phyloP scores from a whole-genome alignment of 2,113 vertebrate genomes.

The Ctenomys sociabilis region DNA sequence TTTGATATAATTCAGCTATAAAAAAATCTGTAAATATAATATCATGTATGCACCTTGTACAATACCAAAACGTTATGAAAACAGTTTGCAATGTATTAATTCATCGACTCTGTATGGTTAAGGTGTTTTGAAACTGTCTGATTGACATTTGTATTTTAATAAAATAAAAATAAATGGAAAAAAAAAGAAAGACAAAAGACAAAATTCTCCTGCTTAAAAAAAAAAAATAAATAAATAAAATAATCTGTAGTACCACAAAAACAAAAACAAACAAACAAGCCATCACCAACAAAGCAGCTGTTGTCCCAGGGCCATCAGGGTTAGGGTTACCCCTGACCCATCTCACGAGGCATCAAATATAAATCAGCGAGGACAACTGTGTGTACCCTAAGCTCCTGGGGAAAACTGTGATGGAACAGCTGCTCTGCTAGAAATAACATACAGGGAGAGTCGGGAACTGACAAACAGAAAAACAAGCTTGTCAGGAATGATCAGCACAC shows the following conservation, averaged over 20 bases:
- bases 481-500: neutral
- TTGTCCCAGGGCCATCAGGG: rapidly evolving
- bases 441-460: neutral
- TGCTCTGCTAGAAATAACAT: neutral
- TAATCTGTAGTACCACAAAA: neutral
- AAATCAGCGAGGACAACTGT: neutral
- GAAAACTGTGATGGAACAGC: neutral
- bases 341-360: neutral
- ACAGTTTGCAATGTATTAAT: no score
- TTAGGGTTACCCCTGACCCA: neutral
- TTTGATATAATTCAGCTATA: no score
- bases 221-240: no score
- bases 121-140: no score
- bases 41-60: no score
- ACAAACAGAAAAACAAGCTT: neutral
- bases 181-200: no score
- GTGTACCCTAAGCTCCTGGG: neutral
- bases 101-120: no score
- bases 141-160: no score
- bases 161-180: no score
- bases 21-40: no score
- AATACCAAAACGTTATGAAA: no score
- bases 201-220: no score
- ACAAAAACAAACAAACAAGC: neutral
- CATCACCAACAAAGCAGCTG: neutral